Evolutionary conservation across 2,888 invertebrate species (phyloP), one percentile per base, ranked within the genome.

Genomic region (Caenorhabditis angaria): DNA sequence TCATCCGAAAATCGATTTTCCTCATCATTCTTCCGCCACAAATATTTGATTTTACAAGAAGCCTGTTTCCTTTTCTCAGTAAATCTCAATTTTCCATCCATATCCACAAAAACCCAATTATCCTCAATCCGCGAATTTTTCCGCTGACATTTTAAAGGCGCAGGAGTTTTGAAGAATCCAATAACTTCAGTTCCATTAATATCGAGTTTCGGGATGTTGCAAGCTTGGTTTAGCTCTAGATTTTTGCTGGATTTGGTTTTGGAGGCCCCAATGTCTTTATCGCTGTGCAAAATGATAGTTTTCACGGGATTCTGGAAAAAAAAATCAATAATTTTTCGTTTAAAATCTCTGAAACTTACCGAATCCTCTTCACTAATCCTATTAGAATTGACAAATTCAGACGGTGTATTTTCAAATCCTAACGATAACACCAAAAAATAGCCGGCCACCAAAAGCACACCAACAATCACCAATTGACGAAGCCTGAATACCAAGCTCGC

Each of bases 161-260:
- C 64, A 10, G 77, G 70, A 32, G 63, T 69, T 18, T 73, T 50
- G 63, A 82, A 84, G 61, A 84, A 85, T n/a, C 76, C 53, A 41
- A 78, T 76, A 6, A 86, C 81, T 54, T 86, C 85, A 8, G 72
- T 69, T 20, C 78, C 78, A 62, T 86, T 82, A 53, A 78, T 77
- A 35, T 86, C 82, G 28, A 86, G 55, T 29, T 83, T 82, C 8
- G 86, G 86, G 58, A 86, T 85, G 48, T 77, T 76, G 72, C 86
- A 86, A 20, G 75, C 63, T 69, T 80, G 69, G 57, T 10, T 60
- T 51, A 27, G 47, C 53, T 3, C 51, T 22, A 18, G 47, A 24
- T 35, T 56, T 48, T 28, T 10, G 12, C 25, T 47, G 25, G 20
- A 22, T 4, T 22, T 18, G 2, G n/a, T 22, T 51, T 32, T 24